Evolutionary conservation across 2,797 vertebrate genomes (phyloP).

Genomic region (Cirrhinus molitorella): DNA sequence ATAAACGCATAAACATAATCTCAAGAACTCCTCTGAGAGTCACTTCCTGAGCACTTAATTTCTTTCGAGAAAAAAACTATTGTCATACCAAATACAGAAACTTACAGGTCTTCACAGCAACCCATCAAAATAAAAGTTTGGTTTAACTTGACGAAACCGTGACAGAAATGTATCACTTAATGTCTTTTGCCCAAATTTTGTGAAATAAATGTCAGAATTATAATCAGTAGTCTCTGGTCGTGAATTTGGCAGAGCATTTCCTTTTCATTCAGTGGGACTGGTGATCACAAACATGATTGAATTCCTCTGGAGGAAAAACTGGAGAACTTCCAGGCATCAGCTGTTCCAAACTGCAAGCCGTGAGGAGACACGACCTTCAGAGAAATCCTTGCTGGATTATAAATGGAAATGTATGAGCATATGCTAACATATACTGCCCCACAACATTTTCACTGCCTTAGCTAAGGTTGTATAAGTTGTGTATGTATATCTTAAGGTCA

Average conservation of each 20-base stretch:
- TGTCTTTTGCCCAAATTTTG: neutral
- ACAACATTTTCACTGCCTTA: neutral
- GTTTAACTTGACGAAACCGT: no score
- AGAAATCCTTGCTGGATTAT: constrained; percentile 46
- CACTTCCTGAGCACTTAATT: no score
- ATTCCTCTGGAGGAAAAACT: constrained; percentile 28
- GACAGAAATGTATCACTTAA: no score
- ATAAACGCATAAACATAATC: no score
- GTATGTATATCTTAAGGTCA: neutral
- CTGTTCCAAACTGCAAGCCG: neutral
- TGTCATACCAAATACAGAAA: no score
- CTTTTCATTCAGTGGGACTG: neutral
- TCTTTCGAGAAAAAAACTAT: no score
- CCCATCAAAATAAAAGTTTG: no score
- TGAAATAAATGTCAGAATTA: neutral
- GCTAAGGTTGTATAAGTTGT: neutral
- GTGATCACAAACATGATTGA: constrained; percentile 9
- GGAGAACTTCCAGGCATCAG: constrained; percentile 19
- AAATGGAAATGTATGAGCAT: constrained; percentile 46
- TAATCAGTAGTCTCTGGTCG: constrained; percentile 1
- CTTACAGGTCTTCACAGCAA: no score
- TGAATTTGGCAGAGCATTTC: neutral
- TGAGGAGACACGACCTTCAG: constrained; percentile 2
- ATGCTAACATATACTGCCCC: constrained; percentile 10
- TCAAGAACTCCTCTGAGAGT: no score